Base-by-base conservation (phyloP, 1,140 invertebrate genomes). In the Drosophila willistoni region DNA sequence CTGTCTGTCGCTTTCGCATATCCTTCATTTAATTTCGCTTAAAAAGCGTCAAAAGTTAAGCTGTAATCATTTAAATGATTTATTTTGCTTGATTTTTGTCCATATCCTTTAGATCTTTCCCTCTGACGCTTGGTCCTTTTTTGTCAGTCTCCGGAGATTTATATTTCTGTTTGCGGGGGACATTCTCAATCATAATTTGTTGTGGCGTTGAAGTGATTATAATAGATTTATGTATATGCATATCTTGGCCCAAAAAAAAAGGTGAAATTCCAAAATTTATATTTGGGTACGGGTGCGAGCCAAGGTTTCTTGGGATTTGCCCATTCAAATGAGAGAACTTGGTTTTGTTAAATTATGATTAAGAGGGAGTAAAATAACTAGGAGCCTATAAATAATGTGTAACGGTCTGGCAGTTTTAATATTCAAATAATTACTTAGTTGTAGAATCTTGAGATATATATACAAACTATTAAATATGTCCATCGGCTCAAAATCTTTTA, bases 51-150 rank as follows among this genome's bases (percentile, higher is more conserved):
- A 87, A 83, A 87, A 87, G 83, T 83, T 89, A 87, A 87, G 83
- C 83, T 87, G 84, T 87, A 87, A 87, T 87, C 84, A 87, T 87
- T 87, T 87, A 87, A 87, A 89, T 87, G 83, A 87, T 87, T 87
- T 87, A 87, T 87, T 87, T 79, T 71, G 64, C 84, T 79, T 87
- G 83, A 87, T 87, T 87, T 78, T 84, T 71, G 68, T 73, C 74
- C 76, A 79, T 86, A 82, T 89, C 84, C 76, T 71, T 78, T 66
- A 81, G 84, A 77, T 87, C 64, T 78, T 78, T 77, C 13, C 14
- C 69, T 73, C 73, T 81, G 3, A 68, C 67, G 75, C 73, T 72
- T 80, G 76, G 62, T 57, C 63, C 44, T 69, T 71, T 44, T 33
- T 47, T 33, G 75, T 29, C 47, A 22, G 71, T 73, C 68, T 41